Conservation (phyloP, 2,797 vertebrate genomes). For the Sebastes minor region DNA sequence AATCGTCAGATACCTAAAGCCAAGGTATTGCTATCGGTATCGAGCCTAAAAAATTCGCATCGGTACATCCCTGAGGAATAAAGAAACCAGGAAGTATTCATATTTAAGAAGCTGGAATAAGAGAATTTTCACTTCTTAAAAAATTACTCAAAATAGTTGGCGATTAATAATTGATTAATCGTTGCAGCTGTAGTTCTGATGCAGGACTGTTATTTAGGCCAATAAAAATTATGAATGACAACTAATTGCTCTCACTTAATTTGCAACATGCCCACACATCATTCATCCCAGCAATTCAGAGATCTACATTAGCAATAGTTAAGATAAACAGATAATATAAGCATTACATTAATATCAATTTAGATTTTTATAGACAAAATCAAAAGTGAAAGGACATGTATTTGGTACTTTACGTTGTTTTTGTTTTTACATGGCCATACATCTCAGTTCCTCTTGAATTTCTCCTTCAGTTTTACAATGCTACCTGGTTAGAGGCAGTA, state of each 20-base stretch:
- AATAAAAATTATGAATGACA: background rate
- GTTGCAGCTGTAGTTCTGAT: background rate
- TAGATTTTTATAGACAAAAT: background rate
- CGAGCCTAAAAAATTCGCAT: no score
- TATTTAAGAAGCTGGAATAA: no score
- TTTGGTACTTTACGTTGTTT: background rate
- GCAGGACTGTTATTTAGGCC: background rate
- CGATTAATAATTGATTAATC: no score
- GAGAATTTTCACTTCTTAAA: no score
- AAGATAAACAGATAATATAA: background rate
- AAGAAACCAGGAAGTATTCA: no score
- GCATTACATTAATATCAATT: background rate
- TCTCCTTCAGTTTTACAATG: background rate
- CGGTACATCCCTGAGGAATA: no score
- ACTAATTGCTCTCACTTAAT: background rate
- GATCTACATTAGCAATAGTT: background rate
- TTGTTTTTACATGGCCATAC: background rate
- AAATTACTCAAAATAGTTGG: no score
- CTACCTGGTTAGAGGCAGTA: background rate
- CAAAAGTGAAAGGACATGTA: background rate
- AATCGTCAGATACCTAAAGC: no score
- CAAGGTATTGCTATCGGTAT: no score
- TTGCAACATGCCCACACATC: background rate
- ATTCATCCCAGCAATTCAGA: background rate
- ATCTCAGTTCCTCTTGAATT: slow-evolving; percentile 3